Conservation (phyloP, 2,797 vertebrate species). For the Myiotriccus ornatus region DNA sequence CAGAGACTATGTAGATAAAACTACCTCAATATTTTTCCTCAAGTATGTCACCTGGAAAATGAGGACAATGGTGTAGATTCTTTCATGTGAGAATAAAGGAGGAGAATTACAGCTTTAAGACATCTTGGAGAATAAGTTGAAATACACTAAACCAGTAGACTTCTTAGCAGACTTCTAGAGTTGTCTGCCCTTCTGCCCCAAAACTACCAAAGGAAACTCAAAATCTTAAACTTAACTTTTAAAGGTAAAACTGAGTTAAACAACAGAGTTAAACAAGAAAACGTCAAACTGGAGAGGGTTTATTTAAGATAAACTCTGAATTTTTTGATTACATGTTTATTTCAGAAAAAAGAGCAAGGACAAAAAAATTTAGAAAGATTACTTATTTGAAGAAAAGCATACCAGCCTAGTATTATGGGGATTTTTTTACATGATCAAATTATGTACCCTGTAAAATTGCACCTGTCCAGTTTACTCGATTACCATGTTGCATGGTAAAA, state of each 20-base stretch:
- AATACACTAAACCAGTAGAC: not conserved
- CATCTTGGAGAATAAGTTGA: not conserved
- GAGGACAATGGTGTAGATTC: not conserved
- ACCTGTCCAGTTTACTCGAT: not conserved
- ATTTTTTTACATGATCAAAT: not conserved
- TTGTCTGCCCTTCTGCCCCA: not conserved
- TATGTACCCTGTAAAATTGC: not conserved
- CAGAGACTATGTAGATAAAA: not conserved
- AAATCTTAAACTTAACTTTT: not conserved
- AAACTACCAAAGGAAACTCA: not conserved
- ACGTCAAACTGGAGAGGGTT: not conserved
- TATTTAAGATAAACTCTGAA: not conserved
- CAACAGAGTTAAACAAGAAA: not conserved
- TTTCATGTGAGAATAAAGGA: not conserved
- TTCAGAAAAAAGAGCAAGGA: not conserved
- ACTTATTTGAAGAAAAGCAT: not conserved
- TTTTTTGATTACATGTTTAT: not conserved
- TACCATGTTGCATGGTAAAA: not conserved
- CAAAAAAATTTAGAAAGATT: not conserved
- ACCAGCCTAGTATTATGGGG: not conserved
- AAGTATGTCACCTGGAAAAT: not conserved
- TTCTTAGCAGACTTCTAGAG: not conserved
- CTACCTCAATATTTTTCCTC: not conserved
- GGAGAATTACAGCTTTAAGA: not conserved
- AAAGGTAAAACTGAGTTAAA: not conserved